A percentile compares a stretch with the other conserved stretches of the same genome.
phyloP scores from a whole-genome alignment of 2,888 invertebrate species.

The Dascillus cervinus region DNA sequence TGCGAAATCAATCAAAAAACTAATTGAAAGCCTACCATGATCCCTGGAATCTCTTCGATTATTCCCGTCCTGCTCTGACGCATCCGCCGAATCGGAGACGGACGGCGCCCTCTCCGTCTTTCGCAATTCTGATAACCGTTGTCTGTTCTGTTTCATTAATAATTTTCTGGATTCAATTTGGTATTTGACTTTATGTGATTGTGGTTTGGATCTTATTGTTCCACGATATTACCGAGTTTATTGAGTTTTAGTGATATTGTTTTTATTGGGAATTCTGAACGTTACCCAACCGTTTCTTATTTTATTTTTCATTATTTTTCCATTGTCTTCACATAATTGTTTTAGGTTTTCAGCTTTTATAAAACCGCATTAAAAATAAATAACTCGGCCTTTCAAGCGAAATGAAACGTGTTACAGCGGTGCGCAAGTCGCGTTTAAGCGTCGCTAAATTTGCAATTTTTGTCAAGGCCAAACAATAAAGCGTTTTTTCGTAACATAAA shows the following conservation, averaged over 20 bases:
- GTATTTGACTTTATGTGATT: slow-evolving; percentile 39
- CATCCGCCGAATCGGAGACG: slow-evolving; percentile 6
- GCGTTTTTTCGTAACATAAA: too few species aligned
- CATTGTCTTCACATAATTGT: slow-evolving; percentile 30
- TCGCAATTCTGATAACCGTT: slow-evolving; percentile 23
- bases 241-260: slow-evolving; percentile 38
- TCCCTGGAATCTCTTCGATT: slow-evolving; percentile 35
- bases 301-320: slow-evolving; percentile 34
- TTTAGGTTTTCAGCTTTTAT: slow-evolving; percentile 17
- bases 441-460: too few species aligned
- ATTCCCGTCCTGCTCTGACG: slow-evolving; percentile 17
- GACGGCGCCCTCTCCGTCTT: slow-evolving; percentile 12
- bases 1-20: slow-evolving; percentile 43
- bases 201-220: slow-evolving; percentile 35
- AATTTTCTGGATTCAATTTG: slow-evolving; percentile 40
- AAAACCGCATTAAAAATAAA: slow-evolving; percentile 9
- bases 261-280: slow-evolving; percentile 31
- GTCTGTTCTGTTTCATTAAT: slow-evolving; percentile 40
- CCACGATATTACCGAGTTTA: slow-evolving; percentile 36
- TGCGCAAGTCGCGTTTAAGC: too few species aligned
- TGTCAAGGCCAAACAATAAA: too few species aligned
- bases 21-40: slow-evolving; percentile 42
- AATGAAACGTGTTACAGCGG: too few species aligned
- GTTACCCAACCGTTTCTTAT: slow-evolving; percentile 24
- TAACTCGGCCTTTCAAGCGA: too few species aligned